Evolutionary conservation across 1,140 invertebrate species (phyloP).

Genomic region (Pararge aegeria): DNA sequence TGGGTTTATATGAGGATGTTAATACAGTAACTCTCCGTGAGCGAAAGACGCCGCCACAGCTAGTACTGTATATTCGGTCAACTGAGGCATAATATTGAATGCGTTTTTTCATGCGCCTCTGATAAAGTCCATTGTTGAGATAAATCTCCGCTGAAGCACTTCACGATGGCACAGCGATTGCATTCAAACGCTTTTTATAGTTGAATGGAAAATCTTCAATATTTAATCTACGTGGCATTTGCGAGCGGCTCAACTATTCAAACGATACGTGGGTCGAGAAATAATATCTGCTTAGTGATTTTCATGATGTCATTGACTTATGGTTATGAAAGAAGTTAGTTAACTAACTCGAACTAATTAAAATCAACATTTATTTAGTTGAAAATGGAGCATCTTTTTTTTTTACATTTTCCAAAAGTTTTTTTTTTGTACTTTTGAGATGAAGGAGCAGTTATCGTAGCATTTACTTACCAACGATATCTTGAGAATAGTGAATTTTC

Average conservation of each 20-base stretch:
- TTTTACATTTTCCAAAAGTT: no score
- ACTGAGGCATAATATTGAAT: not conserved
- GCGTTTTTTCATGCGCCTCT: constrained; percentile 1
- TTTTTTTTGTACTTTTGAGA: no score
- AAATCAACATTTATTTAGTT: no score
- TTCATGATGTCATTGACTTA: not conserved
- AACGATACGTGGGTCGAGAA: not conserved
- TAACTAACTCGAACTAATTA: no score
- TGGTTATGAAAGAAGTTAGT: no score
- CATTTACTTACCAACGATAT: no score
- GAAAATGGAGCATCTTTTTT: no score
- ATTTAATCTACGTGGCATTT: constrained; percentile 1
- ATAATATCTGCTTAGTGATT: not conserved
- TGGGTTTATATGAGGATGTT: no score
- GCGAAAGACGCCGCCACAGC: no score
- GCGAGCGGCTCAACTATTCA: not conserved
- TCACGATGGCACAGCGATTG: not conserved
- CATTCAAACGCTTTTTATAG: not conserved
- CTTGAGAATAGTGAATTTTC: no score
- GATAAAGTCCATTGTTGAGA: constrained; percentile 8
- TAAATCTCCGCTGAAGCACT: not conserved
- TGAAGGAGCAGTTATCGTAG: no score
- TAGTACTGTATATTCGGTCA: not conserved
- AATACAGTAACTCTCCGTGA: no score
- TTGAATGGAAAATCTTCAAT: constrained; percentile 4